phyloP scores from a whole-genome alignment of 2,797 vertebrate genomes.

The Spea hammondii region DNA sequence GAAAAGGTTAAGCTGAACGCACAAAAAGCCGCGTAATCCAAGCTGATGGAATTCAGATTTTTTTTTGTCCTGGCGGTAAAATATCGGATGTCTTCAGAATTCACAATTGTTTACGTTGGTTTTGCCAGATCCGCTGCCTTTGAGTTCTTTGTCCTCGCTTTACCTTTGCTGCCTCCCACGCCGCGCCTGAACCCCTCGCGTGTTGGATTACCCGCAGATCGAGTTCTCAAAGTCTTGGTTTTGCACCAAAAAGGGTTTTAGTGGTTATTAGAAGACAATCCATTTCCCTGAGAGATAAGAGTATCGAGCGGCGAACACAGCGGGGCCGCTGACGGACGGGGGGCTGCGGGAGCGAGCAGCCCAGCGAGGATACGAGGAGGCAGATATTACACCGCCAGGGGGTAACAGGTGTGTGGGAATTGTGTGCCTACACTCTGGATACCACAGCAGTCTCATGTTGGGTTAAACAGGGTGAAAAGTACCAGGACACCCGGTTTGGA shows the following conservation, averaged over 20 bases:
- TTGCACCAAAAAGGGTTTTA: constrained; percentile 49
- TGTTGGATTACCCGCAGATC: constrained; percentile 37
- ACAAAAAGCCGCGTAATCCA: constrained; percentile 3
- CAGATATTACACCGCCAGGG: too few species aligned
- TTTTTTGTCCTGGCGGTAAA: background rate
- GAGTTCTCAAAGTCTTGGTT: constrained; percentile 37
- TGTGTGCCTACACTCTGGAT: too few species aligned
- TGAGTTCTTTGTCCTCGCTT: constrained; percentile 42
- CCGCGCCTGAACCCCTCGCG: background rate
- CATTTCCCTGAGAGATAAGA: constrained; percentile 35
- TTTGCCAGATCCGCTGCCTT: constrained; percentile 37
- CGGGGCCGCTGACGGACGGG: background rate
- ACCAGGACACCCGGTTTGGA: too few species aligned
- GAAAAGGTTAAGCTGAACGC: background rate
- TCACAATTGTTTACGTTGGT: constrained; percentile 32
- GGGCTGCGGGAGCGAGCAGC: background rate
- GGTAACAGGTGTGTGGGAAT: too few species aligned
- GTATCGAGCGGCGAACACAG: constrained; percentile 4
- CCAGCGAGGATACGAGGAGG: too few species aligned
- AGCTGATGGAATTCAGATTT: constrained; percentile 34
- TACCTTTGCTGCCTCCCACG: constrained; percentile 22
- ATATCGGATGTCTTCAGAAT: constrained; percentile 32
- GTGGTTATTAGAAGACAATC: constrained; percentile 31
- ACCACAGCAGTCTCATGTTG: too few species aligned
- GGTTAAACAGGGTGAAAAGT: too few species aligned